Evolutionary conservation across 2,113 vertebrate genomes (phyloP), one percentile per base, ranked within the genome.

Genomic region (Menura novaehollandiae): DNA sequence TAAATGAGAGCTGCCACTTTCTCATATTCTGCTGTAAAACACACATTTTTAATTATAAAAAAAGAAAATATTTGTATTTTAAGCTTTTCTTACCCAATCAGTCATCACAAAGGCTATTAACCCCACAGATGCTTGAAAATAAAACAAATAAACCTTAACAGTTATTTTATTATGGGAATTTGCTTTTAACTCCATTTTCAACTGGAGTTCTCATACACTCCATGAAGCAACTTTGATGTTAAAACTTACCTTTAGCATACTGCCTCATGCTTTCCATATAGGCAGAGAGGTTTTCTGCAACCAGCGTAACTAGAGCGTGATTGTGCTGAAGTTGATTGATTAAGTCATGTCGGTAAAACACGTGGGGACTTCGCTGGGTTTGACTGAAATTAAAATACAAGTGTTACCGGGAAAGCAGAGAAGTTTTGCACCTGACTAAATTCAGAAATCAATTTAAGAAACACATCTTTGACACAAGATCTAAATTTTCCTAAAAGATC

Each of bases 281-380:
- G 69, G 99, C 98, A 20, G 99, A 99, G 87, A 99, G 99, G 96
- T 99, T 99, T 98, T 99, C 99, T 89, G 99, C 99, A 93, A 99
- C 99, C 96, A 99, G 80, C 37, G 99, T 99, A 97, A 99, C 99
- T 75, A 99, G 98, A 78, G 99, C 99, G 73, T 99, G 99, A 98
- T 99, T 99, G 98, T 99, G 99, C 98, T 99, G 99, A 91, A 99
- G 98, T 96, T 99, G 99, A 98, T 99, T 99, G 96, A 99, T 99
- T 98, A 99, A 98, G 92, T 99, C 99, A 96, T 99, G 99, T 53
- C 99, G 99, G 96, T 99, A 99, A 98, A 99, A 99, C 64, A 99
- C 99, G 71, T 99, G 99, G 47, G 99, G 99, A 97, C 99, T 99
- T 97, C 99, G 97, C 97, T 99, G 99, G 53, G 99, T 99, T 98